Evolutionary conservation across 92 coral and sea anemone species (phyloP), one percentile per base, ranked within the genome.

Genomic region (Phenganax stokvisi): DNA sequence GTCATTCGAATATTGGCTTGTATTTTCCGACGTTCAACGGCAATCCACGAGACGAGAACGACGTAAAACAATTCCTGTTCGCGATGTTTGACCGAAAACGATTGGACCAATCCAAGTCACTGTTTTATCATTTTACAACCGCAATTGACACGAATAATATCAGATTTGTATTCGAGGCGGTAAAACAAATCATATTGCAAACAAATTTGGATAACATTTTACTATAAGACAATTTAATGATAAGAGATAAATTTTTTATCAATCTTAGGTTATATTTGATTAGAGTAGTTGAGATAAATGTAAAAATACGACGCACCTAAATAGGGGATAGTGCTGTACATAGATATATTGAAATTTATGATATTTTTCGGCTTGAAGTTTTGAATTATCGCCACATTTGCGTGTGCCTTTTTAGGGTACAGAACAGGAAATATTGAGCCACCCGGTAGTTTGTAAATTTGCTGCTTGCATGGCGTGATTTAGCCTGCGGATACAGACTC

Each of bases 131-230:
- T 87, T 96, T 92, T 82, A 96, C 99, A 51, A 96, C 99, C 11
- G 99, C 99, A 60, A 91, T 96, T 68, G 99, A 96, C 88, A 96
- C 99, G 77, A 97, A 89, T 83, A 96, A 96, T 83, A 96, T 96
- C 88, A 92, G 86, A 92, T 96, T 96, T 89, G 99, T 96, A 37
- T 96, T 96, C 85, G 92, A 92, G 80, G 99, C 97, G 61, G 97
- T 92, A 54, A 96, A 96, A 84, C 96, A 96, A 58, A 96, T 97
- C 10, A 96, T 96, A 72, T 88, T 96, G 70, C 99, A 96, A 80
- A 89, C 90, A 83, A 96, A 92, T 84, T 87, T 96, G 78, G 92
- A 92, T 76, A 88, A 93, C 72, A 89, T 96, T 92, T 89, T 96
- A 84, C 96, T 92, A 85, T 96, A 72, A 88, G 20, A 30, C 10